Evolutionary conservation across 2,797 vertebrate species (phyloP).

Genomic region (Gadopsis bispinosus): DNA sequence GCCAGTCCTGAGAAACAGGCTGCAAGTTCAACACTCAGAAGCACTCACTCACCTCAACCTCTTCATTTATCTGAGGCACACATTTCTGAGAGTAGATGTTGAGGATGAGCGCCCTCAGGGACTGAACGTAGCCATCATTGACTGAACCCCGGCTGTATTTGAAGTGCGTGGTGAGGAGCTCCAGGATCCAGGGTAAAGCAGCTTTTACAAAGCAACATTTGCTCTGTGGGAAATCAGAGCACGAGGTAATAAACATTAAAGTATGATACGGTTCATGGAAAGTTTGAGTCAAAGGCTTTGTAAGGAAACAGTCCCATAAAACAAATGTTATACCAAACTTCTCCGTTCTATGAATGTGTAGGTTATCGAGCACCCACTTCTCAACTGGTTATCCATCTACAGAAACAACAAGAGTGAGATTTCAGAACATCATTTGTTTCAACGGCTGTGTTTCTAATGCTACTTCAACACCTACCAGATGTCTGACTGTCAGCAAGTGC

Average conservation of each 20-base stretch:
- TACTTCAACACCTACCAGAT: conserved; percentile 77
- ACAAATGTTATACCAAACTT: conserved; percentile 79
- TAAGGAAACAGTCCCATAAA: conserved; percentile 12
- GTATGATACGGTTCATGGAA: neutral
- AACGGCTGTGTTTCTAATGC: conserved; percentile 12
- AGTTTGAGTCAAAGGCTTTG: conserved; percentile 10
- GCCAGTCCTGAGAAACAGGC: neutral
- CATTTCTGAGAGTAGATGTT: conserved; percentile 87
- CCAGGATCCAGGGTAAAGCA: conserved; percentile 84
- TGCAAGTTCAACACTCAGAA: neutral
- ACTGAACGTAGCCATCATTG: conserved; percentile 81
- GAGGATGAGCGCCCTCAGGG: conserved; percentile 81
- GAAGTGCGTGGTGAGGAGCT: conserved; percentile 84
- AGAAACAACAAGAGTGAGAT: conserved; percentile 43
- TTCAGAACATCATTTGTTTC: neutral
- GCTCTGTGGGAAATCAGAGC: conserved; percentile 74
- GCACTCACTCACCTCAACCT: conserved; percentile 80
- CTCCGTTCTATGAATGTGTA: conserved; percentile 85
- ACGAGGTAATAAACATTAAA: conserved; percentile 7
- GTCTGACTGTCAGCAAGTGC: conserved; percentile 83
- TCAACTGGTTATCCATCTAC: conserved; percentile 87
- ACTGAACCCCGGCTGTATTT: conserved; percentile 80
- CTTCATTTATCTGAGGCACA: conserved; percentile 85
- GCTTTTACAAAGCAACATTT: conserved; percentile 87
- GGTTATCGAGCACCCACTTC: conserved; percentile 83